A percentile compares a stretch with the other conserved stretches of the same genome.
Evolutionary conservation across 2,113 vertebrate species (phyloP).

Genomic region (Lamprologus ornatipinnis): DNA sequence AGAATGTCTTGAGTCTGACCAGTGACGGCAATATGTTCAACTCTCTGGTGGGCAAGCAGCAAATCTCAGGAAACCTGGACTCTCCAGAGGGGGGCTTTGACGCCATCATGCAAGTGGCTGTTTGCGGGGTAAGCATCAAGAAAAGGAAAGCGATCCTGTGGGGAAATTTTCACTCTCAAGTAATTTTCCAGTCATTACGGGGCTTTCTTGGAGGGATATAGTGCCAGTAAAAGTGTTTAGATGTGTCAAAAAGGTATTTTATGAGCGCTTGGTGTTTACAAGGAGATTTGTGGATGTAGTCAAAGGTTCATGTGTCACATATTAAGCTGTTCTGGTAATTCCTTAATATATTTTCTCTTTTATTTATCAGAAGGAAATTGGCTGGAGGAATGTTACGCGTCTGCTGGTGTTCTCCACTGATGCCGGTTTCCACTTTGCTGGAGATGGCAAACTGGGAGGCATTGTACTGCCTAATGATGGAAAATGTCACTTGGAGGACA

Average conservation of each 20-base stretch:
- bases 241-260: slow-evolving; percentile 15
- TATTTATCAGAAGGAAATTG: slow-evolving; percentile 81
- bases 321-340: background rate
- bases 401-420: slow-evolving; percentile 98
- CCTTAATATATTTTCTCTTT: background rate
- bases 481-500: slow-evolving; percentile 87
- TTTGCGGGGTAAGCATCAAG: slow-evolving; percentile 83
- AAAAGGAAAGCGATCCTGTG: background rate
- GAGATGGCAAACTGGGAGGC: slow-evolving; percentile 96
- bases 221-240: background rate
- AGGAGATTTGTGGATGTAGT: slow-evolving; percentile 1
- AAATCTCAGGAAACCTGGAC: slow-evolving; percentile 97
- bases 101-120: slow-evolving; percentile 98
- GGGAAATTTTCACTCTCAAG: background rate
- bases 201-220: background rate
- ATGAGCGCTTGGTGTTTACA: background rate
- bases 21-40: slow-evolving; percentile 82
- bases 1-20: slow-evolving; percentile 93
- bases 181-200: background rate
- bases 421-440: slow-evolving; percentile 97
- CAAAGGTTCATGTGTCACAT: background rate
- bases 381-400: slow-evolving; percentile 95
- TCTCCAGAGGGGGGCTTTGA: slow-evolving; percentile 98
- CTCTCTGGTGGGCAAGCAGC: slow-evolving; percentile 87
- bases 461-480: slow-evolving; percentile 98